Conservation (phyloP, 35 echinoderm and acorn worm species). For the Apostichopus californicus region DNA sequence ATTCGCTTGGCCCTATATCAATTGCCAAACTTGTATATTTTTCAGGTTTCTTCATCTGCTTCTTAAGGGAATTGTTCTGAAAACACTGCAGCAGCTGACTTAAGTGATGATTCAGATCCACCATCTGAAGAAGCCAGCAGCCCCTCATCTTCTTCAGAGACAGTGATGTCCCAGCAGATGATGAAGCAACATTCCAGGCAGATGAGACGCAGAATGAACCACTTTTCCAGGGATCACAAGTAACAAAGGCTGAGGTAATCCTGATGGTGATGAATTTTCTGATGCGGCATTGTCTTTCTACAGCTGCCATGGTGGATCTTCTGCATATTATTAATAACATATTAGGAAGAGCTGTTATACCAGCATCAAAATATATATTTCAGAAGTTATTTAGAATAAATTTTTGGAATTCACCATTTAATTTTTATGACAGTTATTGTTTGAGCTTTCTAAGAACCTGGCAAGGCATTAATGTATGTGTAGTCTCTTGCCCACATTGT, state of each 20-base stretch:
- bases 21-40: too few species aligned
- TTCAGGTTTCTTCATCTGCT: too few species aligned
- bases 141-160: not conserved
- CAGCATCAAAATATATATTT: slow-evolving; percentile 34
- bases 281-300: slow-evolving; percentile 59
- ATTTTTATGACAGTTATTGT: slow-evolving; percentile 48
- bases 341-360: slow-evolving; percentile 46
- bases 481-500: slow-evolving; percentile 35
- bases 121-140: too few species aligned
- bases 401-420: not conserved
- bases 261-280: slow-evolving; percentile 70
- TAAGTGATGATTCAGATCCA: too few species aligned
- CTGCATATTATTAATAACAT: slow-evolving; percentile 56
- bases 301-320: slow-evolving; percentile 47
- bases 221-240: not conserved
- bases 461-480: not conserved
- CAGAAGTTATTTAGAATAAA: slow-evolving; percentile 54
- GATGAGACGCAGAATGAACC: not conserved
- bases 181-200: not conserved
- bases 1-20: too few species aligned
- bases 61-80: too few species aligned
- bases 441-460: not conserved
- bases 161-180: not conserved
- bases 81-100: too few species aligned
- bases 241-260: slow-evolving; percentile 57